Conservation (phyloP, 1,140 invertebrate species). For the Dreissena polymorpha region DNA sequence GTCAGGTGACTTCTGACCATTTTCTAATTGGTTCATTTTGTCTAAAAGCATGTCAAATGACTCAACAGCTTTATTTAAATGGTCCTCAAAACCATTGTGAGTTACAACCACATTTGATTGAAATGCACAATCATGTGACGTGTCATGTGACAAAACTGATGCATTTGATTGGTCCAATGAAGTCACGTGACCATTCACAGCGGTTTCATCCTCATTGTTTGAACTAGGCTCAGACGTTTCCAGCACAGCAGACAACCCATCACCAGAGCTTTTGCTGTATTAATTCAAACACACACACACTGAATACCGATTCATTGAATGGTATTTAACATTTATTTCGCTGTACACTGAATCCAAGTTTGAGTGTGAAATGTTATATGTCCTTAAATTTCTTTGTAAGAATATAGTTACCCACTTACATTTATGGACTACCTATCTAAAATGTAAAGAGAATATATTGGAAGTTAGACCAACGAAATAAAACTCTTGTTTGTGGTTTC, state of each 20-base stretch:
- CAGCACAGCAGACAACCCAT: conserved; percentile 21
- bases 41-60: background rate
- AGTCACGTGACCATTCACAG: conserved; percentile 8
- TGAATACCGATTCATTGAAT: background rate
- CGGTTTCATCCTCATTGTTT: conserved; percentile 17
- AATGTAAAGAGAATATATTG: too few species aligned
- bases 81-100: background rate
- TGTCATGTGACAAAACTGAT: background rate
- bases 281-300: background rate
- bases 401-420: too few species aligned
- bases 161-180: conserved; percentile 7
- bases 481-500: background rate
- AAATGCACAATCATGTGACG: background rate
- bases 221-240: conserved; percentile 39
- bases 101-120: background rate
- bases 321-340: background rate
- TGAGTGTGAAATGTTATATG: too few species aligned
- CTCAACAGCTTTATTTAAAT: background rate
- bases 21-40: background rate
- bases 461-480: background rate
- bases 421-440: too few species aligned
- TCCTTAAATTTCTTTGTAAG: too few species aligned
- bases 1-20: conserved; percentile 34
- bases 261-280: conserved; percentile 19
- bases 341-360: background rate